phyloP scores from a whole-genome alignment of 2,113 vertebrate genomes.

The Forbesichthys agassizii region DNA sequence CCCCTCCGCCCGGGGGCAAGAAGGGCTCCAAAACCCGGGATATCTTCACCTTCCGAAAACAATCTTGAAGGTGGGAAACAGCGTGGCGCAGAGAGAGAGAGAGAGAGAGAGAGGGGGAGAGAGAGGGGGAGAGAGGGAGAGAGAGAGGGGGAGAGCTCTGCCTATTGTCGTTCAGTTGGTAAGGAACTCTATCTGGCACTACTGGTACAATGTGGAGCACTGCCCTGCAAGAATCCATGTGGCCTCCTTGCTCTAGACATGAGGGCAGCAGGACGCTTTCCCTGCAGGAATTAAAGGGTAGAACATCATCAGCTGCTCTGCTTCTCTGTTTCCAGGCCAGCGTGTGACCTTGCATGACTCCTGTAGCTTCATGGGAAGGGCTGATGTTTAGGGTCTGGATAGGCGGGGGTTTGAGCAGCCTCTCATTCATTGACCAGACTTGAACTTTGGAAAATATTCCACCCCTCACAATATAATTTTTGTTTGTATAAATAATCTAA shows the following conservation, averaged over 20 bases:
- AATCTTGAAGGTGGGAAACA: conserved; percentile 65
- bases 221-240: conserved; percentile 55
- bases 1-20: conserved; percentile 70
- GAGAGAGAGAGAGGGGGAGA: no score
- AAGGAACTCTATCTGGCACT: conserved; percentile 40
- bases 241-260: conserved; percentile 24
- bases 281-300: conserved; percentile 25
- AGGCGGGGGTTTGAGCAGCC: conserved; percentile 27
- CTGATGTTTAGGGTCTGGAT: conserved; percentile 52
- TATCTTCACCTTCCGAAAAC: conserved; percentile 89
- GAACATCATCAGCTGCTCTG: conserved; percentile 54
- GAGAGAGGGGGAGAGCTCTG: not conserved
- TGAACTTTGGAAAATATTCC: conserved; percentile 22
- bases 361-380: conserved; percentile 41
- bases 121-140: no score
- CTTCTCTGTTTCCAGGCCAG: conserved; percentile 48
- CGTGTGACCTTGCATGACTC: conserved; percentile 54
- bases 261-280: conserved; percentile 32
- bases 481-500: conserved; percentile 51
- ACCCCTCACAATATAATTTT: conserved; percentile 41
- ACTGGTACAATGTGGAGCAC: conserved; percentile 56
- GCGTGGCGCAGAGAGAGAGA: no score
- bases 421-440: conserved; percentile 49
- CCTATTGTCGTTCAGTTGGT: conserved; percentile 15
- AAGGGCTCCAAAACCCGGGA: conserved; percentile 81